Evolutionary conservation across 37 sponge, comb jelly and placozoan species (phyloP).

Genomic region (Eunapius fragilis): DNA sequence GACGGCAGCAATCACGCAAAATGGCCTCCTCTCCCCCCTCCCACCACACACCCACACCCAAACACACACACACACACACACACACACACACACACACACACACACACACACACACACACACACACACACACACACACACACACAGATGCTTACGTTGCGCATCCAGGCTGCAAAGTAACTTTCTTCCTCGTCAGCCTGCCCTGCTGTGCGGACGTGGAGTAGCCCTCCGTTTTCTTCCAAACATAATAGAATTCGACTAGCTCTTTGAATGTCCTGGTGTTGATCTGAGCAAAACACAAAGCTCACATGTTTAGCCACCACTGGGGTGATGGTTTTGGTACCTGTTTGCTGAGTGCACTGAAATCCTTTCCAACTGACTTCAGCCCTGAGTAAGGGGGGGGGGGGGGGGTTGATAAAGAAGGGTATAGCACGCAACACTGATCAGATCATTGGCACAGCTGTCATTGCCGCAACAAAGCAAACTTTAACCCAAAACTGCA

Average conservation of each 20-base stretch:
- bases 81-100: background rate
- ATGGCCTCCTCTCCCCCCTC: background rate
- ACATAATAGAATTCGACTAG: constrained; percentile 93
- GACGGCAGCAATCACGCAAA: background rate
- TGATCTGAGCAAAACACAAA: constrained; percentile 43
- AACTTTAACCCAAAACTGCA: no score
- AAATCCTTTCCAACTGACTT: constrained; percentile 47
- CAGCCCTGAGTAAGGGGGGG: constrained; percentile 13
- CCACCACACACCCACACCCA: no score
- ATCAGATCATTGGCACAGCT: no score
- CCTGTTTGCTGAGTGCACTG: constrained; percentile 24
- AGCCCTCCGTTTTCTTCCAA: constrained; percentile 96
- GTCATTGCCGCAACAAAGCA: no score
- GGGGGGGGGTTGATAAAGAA: background rate
- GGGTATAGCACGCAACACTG: background rate
- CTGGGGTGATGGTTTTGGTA: no score
- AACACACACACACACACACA: constrained; percentile 8
- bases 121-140: constrained; percentile 13
- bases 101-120: background rate
- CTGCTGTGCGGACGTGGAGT: constrained; percentile 54
- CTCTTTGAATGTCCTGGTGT: constrained; percentile 83
- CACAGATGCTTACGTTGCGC: background rate
- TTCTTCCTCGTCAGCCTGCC: constrained; percentile 53
- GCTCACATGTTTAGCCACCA: background rate
- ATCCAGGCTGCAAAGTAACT: constrained; percentile 43